Evolutionary conservation across 2,113 vertebrate genomes (phyloP).

Genomic region (crab-eating macaque (Macaca fascicularis)): DNA sequence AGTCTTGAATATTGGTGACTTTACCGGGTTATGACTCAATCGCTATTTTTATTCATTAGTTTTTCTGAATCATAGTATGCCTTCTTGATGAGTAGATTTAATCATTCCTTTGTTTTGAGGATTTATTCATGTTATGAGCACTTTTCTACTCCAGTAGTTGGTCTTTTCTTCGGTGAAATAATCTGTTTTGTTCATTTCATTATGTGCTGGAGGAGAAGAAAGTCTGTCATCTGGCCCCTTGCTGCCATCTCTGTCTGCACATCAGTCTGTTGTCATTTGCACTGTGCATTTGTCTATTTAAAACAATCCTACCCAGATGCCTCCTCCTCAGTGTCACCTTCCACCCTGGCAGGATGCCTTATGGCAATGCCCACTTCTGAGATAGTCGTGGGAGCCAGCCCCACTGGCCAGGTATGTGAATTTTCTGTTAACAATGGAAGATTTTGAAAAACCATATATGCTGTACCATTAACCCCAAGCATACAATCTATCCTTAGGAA

Average conservation of each 20-base stretch:
- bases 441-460: not conserved
- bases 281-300: not conserved
- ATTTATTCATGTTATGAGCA: not conserved
- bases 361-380: not conserved
- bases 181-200: not conserved
- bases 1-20: not conserved
- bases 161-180: not conserved
- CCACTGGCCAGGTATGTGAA: not conserved
- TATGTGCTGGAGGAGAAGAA: not conserved
- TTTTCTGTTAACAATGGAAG: not conserved
- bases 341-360: not conserved
- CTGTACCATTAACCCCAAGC: not conserved
- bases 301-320: fast-evolving
- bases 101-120: not conserved
- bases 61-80: not conserved
- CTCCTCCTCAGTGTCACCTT: not conserved
- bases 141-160: not conserved
- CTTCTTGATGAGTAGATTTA: not conserved
- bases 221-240: not conserved
- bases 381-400: fast-evolving
- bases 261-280: not conserved
- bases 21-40: not conserved
- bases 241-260: not conserved
- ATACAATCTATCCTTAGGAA: not conserved
- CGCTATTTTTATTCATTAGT: not conserved